Conservation (phyloP, 2,797 vertebrate species). For the Silurus aristotelis region DNA sequence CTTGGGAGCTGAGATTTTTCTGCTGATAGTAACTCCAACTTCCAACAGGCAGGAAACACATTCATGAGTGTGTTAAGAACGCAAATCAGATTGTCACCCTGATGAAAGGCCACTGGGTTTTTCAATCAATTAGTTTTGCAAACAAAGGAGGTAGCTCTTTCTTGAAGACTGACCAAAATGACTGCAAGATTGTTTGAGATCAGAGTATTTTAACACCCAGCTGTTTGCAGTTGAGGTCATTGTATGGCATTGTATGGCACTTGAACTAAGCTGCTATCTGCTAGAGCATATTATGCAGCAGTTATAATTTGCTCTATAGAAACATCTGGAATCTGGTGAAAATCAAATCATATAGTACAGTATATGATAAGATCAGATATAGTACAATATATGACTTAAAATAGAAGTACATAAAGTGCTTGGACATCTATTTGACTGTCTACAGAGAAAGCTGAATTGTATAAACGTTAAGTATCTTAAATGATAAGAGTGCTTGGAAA, state of each 20-base stretch:
- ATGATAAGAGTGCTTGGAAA: background rate
- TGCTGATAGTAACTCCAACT: constrained; percentile 48
- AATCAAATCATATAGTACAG: background rate
- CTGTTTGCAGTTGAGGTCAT: background rate
- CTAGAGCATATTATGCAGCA: background rate
- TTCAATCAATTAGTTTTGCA: constrained; percentile 21
- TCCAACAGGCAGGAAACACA: constrained; percentile 57
- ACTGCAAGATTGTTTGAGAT: background rate
- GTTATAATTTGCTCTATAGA: background rate
- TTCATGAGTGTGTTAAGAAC: constrained; percentile 38
- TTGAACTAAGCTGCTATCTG: background rate
- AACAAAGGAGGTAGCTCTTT: background rate
- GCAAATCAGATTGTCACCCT: constrained; percentile 46
- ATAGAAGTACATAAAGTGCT: background rate
- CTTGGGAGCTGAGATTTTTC: constrained; percentile 46
- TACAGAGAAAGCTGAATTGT: no score
- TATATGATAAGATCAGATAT: background rate
- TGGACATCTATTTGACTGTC: no score
- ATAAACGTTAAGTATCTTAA: background rate
- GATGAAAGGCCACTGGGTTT: background rate
- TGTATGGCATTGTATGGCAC: background rate
- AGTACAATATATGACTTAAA: background rate
- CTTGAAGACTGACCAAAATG: background rate
- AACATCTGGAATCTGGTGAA: background rate
- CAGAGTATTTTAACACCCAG: background rate